Evolutionary conservation across 2,113 vertebrate genomes (phyloP).

Genomic region (Esox niger): DNA sequence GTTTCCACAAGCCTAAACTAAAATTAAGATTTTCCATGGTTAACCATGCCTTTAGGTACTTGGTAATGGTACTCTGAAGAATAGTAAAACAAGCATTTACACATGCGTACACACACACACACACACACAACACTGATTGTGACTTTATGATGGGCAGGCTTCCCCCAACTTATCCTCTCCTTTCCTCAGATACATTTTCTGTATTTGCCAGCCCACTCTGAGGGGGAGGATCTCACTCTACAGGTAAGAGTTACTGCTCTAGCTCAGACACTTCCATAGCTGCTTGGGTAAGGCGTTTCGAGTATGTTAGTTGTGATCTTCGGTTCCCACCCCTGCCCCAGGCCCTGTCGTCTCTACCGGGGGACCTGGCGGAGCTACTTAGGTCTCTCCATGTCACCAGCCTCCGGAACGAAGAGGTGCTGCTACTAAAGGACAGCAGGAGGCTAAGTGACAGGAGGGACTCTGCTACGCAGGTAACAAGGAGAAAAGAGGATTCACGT

Average conservation of each 20-base stretch:
- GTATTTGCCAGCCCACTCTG: constrained; percentile 75
- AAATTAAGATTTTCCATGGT: too few relatives aligned
- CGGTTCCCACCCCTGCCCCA: constrained; percentile 34
- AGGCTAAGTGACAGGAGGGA: constrained; percentile 66
- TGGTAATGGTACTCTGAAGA: too few relatives aligned
- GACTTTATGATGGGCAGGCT: background rate
- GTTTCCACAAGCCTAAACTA: too few relatives aligned
- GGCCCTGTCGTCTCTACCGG: constrained; percentile 76
- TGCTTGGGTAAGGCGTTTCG: too few relatives aligned
- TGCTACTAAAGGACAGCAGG: constrained; percentile 84
- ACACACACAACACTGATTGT: background rate
- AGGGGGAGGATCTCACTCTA: constrained; percentile 74
- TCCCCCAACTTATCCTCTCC: constrained; percentile 5
- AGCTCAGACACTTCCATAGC: background rate
- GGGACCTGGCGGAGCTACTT: constrained; percentile 84
- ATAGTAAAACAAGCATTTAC: too few relatives aligned
- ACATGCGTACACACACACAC: constrained; percentile 9
- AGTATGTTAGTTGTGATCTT: too few relatives aligned
- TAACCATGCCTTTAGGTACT: too few relatives aligned
- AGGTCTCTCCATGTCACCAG: constrained; percentile 81
- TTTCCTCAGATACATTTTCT: constrained; percentile 85
- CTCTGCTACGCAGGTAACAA: constrained; percentile 57
- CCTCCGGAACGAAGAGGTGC: constrained; percentile 88
- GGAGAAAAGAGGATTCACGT: background rate
- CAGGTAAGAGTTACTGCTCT: constrained; percentile 72